These are phyloP conservation scores for Rhabdophis nuchalis DNA, from an alignment of 2,797 vertebrate species.

Conservation along the genomic window DNA sequence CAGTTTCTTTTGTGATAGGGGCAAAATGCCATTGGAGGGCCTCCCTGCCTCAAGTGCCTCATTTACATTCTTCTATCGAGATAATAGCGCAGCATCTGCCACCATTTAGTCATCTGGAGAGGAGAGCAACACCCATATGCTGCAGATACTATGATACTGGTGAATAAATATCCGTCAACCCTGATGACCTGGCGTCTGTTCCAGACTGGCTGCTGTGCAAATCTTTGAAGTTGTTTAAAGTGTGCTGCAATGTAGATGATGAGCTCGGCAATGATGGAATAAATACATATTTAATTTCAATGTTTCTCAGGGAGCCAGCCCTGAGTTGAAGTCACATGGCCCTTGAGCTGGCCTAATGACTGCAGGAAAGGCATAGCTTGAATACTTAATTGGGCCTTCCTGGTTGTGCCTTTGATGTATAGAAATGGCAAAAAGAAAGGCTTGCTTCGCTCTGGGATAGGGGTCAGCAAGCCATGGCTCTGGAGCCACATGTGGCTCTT, in stretches of 20 bases:
- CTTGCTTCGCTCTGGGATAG: background rate
- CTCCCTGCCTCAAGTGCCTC: slow-evolving; percentile 22
- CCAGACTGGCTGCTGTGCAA: slow-evolving; percentile 3
- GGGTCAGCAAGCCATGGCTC: too few species aligned
- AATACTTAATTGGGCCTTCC: slow-evolving; percentile 24
- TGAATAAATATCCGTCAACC: slow-evolving; percentile 37
- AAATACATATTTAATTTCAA: slow-evolving; percentile 4
- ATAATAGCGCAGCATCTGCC: slow-evolving; percentile 51
- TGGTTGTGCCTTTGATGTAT: background rate
- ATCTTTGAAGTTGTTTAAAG: slow-evolving; percentile 19
- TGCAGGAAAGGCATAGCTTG: background rate
- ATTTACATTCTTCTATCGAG: slow-evolving; percentile 35
- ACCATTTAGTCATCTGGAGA: slow-evolving; percentile 50
- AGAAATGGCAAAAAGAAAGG: background rate
- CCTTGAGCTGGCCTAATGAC: accelerated
- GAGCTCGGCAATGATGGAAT: background rate
- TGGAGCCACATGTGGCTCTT: too few species aligned
- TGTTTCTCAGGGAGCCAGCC: background rate
- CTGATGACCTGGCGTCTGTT: slow-evolving; percentile 30
- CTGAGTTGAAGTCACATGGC: background rate
- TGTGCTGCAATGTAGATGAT: background rate
- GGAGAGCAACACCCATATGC: slow-evolving; percentile 37
- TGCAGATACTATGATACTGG: slow-evolving; percentile 37
- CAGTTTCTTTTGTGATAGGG: slow-evolving; percentile 29
- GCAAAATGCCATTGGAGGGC: slow-evolving; percentile 38